Base-by-base conservation (phyloP, 2,797 vertebrate genomes). In the Mallotus villosus region DNA sequence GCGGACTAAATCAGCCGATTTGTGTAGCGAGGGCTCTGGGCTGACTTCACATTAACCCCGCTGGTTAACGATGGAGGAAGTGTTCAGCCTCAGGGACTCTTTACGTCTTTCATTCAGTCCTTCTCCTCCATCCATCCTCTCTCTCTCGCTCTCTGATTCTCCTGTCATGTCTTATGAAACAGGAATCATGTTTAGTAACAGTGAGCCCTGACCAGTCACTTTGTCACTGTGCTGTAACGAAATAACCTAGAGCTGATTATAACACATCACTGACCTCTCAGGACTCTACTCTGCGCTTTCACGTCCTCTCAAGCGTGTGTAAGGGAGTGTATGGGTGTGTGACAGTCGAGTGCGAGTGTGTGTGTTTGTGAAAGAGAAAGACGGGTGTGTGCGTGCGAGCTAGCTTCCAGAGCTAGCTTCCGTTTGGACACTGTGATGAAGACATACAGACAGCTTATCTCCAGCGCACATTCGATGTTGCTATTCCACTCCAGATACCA, bases 311-410 rank as follows among this genome's bases (percentile, higher is more conserved):
- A 37, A 29, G 29, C 29, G 41, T 67, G 41, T 14, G n/a, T 19
- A 24, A 5, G 55, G 68, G 53, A 67, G 41, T 68, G 67, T 70
- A 34, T 8, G 32, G 32, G 32, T 66, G 1, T 7, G 67, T 8
- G 41, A 24, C 32, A 17, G 55, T 4, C 16, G 37, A 27, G 58
- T 19, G 46, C 4, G 27, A 29, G 4, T 29, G 46, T 71, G 59
- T 17, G 62, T 29, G 32, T 41, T 41, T 11, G 37, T 41, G 37
- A 41, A 41, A 41, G 11, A 41, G 8, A 37, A 37, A 41, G 11
- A 7, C 8, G 1, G 11, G 37, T 41, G 37, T 41, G 37, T 41
- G 9, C 11, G 8, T 41, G 37, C 11, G 37, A 8, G 37, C 9
- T 32, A 32, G 32, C 8, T n/a, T n/a, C n/a, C n/a, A n/a, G 0